phyloP scores from a whole-genome alignment of 2,888 invertebrate species.

The Bombylius major region DNA sequence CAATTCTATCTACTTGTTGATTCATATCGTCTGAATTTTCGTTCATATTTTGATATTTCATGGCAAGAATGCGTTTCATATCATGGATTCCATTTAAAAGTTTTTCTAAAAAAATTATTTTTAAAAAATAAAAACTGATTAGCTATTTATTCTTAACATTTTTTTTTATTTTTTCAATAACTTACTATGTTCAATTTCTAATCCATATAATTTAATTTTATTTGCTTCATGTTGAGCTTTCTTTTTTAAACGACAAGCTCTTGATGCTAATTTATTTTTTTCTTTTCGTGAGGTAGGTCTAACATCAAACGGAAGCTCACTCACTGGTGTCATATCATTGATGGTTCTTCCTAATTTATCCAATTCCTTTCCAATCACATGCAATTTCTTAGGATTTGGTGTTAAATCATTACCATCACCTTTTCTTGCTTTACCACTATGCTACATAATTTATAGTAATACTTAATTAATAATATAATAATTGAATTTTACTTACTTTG shows the following conservation, averaged over 20 bases:
- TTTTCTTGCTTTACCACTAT: constrained; percentile 80
- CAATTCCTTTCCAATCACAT: constrained; percentile 81
- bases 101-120: constrained; percentile 47
- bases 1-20: constrained; percentile 55
- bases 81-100: constrained; percentile 65
- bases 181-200: constrained; percentile 91
- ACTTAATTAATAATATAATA: neutral
- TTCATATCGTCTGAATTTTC: constrained; percentile 52
- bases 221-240: constrained; percentile 99
- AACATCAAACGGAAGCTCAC: constrained; percentile 79
- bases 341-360: constrained; percentile 83
- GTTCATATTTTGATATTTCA: constrained; percentile 40
- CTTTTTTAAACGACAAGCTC: constrained; percentile 94
- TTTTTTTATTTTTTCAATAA: constrained; percentile 20
- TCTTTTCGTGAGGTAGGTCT: constrained; percentile 91
- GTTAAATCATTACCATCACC: constrained; percentile 97
- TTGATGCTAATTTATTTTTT: constrained; percentile 93
- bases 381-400: constrained; percentile 85
- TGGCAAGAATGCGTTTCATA: constrained; percentile 58
- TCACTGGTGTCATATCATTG: constrained; percentile 91
- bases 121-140: neutral
- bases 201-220: constrained; percentile 86
- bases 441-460: constrained; percentile 20
- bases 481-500: constrained; percentile 23
- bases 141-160: constrained; percentile 11